Conservation (phyloP, 2,797 vertebrate genomes). For the Protosalanx chinensis region DNA sequence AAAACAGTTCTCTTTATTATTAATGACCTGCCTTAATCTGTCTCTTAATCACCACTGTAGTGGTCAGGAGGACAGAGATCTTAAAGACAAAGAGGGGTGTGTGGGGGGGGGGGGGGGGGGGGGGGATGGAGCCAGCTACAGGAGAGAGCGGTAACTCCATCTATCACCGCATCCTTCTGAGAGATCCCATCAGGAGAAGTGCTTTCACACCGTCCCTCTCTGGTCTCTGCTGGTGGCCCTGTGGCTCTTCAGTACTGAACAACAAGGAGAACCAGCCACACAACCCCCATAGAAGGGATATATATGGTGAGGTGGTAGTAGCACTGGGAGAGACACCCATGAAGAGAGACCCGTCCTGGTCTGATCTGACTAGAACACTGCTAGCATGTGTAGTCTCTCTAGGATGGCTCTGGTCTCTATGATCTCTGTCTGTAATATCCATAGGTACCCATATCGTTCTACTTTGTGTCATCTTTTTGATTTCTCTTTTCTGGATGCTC, state of each 20-base stretch:
- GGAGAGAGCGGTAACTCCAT: background rate
- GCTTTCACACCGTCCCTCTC: too few species aligned
- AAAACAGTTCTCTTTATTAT: constrained; percentile 92
- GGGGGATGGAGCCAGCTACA: background rate
- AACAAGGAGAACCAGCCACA: too few species aligned
- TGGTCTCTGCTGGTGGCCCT: background rate
- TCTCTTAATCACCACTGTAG: constrained; percentile 95
- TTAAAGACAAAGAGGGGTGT: constrained; percentile 48
- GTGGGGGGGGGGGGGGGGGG: constrained; percentile 57
- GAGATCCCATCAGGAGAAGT: background rate
- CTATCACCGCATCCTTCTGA: background rate
- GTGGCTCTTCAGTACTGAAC: background rate
- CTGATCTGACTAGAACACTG: too few species aligned
- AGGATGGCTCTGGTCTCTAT: too few species aligned
- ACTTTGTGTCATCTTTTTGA: too few species aligned
- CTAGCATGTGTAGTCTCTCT: too few species aligned
- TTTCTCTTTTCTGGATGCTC: too few species aligned
- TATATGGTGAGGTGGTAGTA: background rate
- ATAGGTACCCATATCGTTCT: too few species aligned
- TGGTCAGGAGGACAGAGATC: constrained; percentile 53
- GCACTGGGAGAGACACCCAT: too few species aligned
- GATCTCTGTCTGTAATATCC: too few species aligned
- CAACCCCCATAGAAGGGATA: background rate
- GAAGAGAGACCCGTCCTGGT: too few species aligned
- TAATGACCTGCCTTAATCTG: constrained; percentile 98